Evolutionary conservation across 2,888 invertebrate species (phyloP).

Genomic region (Drosophila nr. medialis): DNA sequence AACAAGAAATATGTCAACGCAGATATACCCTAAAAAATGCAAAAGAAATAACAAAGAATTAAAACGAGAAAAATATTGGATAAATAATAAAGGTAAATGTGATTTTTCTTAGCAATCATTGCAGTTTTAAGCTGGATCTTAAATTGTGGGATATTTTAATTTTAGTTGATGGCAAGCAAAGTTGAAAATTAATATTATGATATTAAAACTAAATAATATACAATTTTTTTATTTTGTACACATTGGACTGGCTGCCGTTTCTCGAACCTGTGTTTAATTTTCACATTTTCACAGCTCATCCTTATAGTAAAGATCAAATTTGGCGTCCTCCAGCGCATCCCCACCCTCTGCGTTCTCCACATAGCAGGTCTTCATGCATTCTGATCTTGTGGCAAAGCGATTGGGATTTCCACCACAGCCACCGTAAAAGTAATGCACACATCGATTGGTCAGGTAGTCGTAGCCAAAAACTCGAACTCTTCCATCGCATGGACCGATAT

Average conservation of each 20-base stretch:
- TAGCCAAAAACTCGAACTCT: constrained; percentile 57
- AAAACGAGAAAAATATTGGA: fast-evolving
- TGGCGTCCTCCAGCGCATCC: constrained; percentile 18
- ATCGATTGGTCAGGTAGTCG: constrained; percentile 57
- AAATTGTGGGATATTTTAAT: fast-evolving
- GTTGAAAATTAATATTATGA: no score
- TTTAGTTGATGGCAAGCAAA: background rate
- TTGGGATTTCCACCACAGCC: constrained; percentile 68
- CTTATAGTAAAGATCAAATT: constrained; percentile 5
- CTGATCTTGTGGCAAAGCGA: constrained; percentile 48
- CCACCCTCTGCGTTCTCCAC: constrained; percentile 34
- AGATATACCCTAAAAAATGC: constrained; percentile 2
- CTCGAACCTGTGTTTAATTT: background rate
- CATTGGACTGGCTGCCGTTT: no score
- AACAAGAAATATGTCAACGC: background rate
- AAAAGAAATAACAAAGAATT: background rate
- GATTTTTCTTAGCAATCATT: background rate
- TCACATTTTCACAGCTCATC: constrained; percentile 1
- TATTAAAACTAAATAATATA: no score
- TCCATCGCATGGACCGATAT: constrained; percentile 49
- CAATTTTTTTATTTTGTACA: no score
- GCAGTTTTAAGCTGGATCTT: no score
- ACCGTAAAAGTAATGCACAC: constrained; percentile 57
- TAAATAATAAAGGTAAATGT: background rate
- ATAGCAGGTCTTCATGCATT: constrained; percentile 51